A percentile compares a stretch with the other conserved stretches of the same genome.
Conservation (phyloP, 2,888 invertebrate species). For the Noctua comes region DNA sequence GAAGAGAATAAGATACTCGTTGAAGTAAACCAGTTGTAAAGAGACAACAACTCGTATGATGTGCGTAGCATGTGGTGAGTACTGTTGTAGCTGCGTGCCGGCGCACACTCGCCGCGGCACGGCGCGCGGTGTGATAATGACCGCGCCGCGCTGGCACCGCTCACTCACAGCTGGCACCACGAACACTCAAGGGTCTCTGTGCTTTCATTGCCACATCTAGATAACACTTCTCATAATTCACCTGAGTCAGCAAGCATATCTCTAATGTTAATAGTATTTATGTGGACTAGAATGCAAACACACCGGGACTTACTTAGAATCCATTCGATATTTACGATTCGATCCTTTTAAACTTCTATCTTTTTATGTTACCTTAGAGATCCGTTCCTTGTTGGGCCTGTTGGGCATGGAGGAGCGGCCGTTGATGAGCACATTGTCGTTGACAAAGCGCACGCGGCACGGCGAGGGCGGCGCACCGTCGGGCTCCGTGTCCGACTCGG, state of each 20-base stretch:
- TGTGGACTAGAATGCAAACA: background rate
- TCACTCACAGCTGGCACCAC: slow-evolving; percentile 16
- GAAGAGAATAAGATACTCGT: background rate
- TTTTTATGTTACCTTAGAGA: slow-evolving; percentile 89
- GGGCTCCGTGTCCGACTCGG: slow-evolving; percentile 70
- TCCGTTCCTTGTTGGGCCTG: slow-evolving; percentile 86
- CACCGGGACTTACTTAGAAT: background rate
- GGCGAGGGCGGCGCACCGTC: slow-evolving; percentile 93
- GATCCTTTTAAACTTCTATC: background rate
- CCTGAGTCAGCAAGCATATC: background rate
- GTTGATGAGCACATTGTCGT: slow-evolving; percentile 97
- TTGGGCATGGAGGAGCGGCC: slow-evolving; percentile 95
- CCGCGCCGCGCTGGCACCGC: slow-evolving; percentile 25
- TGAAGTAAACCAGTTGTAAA: slow-evolving; percentile 7
- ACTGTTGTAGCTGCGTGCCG: background rate
- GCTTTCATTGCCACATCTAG: slow-evolving; percentile 2
- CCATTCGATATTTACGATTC: no score
- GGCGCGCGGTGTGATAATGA: slow-evolving; percentile 9
- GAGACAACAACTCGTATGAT: background rate
- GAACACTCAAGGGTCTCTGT: background rate
- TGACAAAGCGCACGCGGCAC: slow-evolving; percentile 95
- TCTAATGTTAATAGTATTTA: background rate
- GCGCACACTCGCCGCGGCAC: background rate
- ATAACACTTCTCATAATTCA: background rate
- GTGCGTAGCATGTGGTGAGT: background rate